Evolutionary conservation across 1,140 invertebrate species (phyloP), one percentile per base, ranked within the genome.

Genomic region (Trichonephila clavata): DNA sequence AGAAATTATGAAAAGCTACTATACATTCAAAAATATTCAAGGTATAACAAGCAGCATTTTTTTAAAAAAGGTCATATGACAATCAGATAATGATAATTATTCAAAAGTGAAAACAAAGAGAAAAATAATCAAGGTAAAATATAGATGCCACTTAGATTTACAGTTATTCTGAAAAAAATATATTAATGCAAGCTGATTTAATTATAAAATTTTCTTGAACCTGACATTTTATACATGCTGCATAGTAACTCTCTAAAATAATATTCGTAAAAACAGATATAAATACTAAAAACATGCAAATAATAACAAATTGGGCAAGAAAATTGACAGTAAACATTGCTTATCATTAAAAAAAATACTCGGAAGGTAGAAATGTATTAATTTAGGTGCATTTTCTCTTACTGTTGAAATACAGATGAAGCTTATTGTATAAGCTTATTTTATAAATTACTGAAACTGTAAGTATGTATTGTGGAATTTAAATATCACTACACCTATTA

Each of bases 391-490:
- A 65, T n/a, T 65, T 24, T n/a, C 63, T 65, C 63, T 65, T 65
- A 21, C 63, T 65, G 8, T 65, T 65, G 21, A 13, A 65, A 24
- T n/a, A 65, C 13, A n/a, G 63, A 65, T 65, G 63, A n/a, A 65
- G n/a, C 21, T 65, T 21, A 65, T 65, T 65, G 50, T n/a, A 10
- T 65, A 65, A n/a, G 63, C 63, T n/a, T 65, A 8, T 65, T 21
- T 21, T 65, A 65, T 65, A 24, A 65, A 65, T 24, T 65, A 65
- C n/a, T 65, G 63, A 65, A 65, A 65, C 0, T 50, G 50, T 50
- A 50, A 50, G 50, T 65, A 65, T 65, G n/a, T 65, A n/a, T 65
- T 65, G 63, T 65, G 63, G n/a, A 65, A 65, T 65, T 65, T 65
- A 10, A n/a, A 65, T 65, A 65, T 65, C 50, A 24, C n/a, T 39